Base-by-base conservation (phyloP, 1,140 invertebrate genomes). In the Thaumatotibia leucotreta region DNA sequence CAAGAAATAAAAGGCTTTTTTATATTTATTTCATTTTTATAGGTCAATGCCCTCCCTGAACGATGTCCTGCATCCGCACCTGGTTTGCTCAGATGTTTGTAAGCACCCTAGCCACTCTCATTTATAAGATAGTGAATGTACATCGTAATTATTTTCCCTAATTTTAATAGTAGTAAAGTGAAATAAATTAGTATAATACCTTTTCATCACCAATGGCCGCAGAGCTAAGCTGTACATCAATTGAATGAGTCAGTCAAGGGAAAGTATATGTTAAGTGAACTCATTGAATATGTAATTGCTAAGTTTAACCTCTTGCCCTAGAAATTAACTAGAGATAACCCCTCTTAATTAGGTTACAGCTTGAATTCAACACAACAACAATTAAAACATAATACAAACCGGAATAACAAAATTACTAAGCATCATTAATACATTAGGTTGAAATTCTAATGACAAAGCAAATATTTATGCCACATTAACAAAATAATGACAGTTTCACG, bases 401-500 rank as follows among this genome's bases (percentile, higher is more conserved):
- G 5, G 14, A 45, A 20, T 9, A 20, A 20, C 35, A 20, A 20
- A 8, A 45, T 45, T 20, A 45, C 17, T 20, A 45, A 45, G 20
- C 27, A 6, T 45, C 17, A 20, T 11, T 45, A 45, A 20, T 8
- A 20, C 1, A 17, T 17, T 1, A 4, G 35, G 11, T 35, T 4
- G 33, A 17, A 17, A 17, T 20, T 20, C 39, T 58, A 31, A 58
- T 58, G 52, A 58, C 52, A 24, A 58, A 2, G 52, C 52, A 58
- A 8, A 9, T 64, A 64, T 49, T 49, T 49, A 5, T 49, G 49
- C 35, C 49, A 64, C 35, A 64, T 52, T 49, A 58, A 58, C 52
- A 27, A 14, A 45, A 45, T 45, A 39, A 39, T 39, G 14, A 8
- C 14, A 9, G 17, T 45, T 45, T 45, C 39, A 45, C 39, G 39